These are phyloP conservation scores for Neolamprologus brichardi DNA, from an alignment of 2,113 vertebrate species.

Conservation along the genomic window DNA sequence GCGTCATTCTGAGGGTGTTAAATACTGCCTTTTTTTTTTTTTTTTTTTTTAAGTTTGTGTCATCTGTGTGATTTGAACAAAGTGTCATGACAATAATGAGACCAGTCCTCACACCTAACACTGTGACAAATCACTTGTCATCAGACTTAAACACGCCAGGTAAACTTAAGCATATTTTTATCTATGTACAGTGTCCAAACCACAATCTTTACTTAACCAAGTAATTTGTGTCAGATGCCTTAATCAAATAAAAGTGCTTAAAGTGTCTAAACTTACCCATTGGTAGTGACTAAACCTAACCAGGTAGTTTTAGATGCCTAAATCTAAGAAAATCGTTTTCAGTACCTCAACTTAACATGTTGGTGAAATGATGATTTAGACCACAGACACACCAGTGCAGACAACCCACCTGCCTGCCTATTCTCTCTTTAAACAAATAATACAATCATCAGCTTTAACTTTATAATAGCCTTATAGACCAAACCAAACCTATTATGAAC, in stretches of 20 bases:
- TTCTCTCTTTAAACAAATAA: background rate
- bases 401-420: background rate
- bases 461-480: background rate
- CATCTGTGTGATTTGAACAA: background rate
- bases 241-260: background rate
- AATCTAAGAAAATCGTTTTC: background rate
- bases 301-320: background rate
- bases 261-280: background rate
- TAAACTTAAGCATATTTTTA: background rate
- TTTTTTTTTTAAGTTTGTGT: background rate
- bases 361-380: background rate
- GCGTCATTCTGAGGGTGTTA: background rate
- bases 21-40: background rate
- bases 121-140: background rate
- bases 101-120: background rate
- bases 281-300: background rate
- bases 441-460: background rate
- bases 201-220: background rate
- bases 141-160: background rate
- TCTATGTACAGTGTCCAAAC: background rate
- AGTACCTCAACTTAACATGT: background rate
- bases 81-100: background rate
- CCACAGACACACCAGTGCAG: background rate
- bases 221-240: background rate
- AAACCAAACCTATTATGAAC: background rate